phyloP scores from a whole-genome alignment of 2,888 invertebrate species.

The Aethes cnicana region DNA sequence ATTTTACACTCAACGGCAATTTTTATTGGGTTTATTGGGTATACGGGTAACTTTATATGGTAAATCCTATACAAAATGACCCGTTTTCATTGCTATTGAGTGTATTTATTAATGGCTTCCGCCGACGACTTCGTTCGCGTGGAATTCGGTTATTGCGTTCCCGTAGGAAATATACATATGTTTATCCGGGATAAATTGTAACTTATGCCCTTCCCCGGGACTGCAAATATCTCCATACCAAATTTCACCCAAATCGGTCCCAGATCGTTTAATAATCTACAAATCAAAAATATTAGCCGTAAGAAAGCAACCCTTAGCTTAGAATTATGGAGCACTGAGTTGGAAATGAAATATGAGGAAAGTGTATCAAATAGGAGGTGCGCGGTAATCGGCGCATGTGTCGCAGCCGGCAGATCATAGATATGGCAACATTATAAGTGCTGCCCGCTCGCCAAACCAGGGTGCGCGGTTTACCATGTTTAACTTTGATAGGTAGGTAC shows the following conservation, averaged over 20 bases:
- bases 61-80: too few species aligned
- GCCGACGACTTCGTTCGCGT: too few species aligned
- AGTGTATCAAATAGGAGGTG: constrained; percentile 44
- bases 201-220: background rate
- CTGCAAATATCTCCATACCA: background rate
- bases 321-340: constrained; percentile 35
- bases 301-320: constrained; percentile 17
- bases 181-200: background rate
- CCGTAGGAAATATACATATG: too few species aligned
- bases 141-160: too few species aligned
- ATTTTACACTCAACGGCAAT: too few species aligned
- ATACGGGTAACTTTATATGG: too few species aligned
- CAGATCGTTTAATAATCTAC: background rate
- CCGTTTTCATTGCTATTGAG: too few species aligned
- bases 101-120: too few species aligned
- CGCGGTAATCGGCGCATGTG: constrained; percentile 64
- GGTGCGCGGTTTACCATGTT: too few species aligned
- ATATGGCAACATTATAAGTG: constrained; percentile 52
- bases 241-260: too few species aligned
- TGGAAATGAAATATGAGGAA: constrained; percentile 50
- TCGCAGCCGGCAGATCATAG: constrained; percentile 52
- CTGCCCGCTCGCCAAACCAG: constrained; percentile 8
- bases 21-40: too few species aligned
- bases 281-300: constrained; percentile 13
- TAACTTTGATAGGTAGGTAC: too few species aligned